Evolutionary conservation across 2,797 vertebrate species (phyloP).

Genomic region (Florisuga fusca): DNA sequence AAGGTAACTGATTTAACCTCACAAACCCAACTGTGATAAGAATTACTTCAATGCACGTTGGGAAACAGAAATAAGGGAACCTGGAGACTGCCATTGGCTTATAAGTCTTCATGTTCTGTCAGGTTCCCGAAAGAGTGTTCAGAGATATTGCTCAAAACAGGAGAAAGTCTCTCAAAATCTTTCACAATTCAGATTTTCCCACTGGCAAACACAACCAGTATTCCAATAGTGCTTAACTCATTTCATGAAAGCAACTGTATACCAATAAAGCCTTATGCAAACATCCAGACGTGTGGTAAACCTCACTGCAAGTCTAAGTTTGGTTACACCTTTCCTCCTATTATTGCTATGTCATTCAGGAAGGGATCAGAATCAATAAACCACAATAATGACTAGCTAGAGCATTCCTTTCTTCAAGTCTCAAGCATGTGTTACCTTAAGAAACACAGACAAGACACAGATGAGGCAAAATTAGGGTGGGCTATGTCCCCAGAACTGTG

Average conservation of each 20-base stretch:
- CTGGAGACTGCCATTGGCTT: not conserved
- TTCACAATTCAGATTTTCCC: not conserved
- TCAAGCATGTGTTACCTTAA: not conserved
- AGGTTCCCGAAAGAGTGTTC: not conserved
- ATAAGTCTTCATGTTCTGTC: not conserved
- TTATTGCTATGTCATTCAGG: not conserved
- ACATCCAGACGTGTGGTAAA: not conserved
- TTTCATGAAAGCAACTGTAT: not conserved
- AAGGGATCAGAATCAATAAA: not conserved
- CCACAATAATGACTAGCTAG: not conserved
- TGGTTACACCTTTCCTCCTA: not conserved
- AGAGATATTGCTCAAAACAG: not conserved
- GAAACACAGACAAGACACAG: not conserved
- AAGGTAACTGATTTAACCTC: not conserved
- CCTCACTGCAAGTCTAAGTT: not conserved
- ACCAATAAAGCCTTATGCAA: not conserved
- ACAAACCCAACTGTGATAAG: not conserved
- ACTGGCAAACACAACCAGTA: not conserved
- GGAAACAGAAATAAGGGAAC: not conserved
- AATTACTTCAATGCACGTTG: not conserved
- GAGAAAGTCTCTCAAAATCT: not conserved
- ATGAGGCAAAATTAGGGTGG: not conserved
- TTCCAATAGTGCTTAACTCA: not conserved
- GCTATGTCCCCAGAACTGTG: not conserved
- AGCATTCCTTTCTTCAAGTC: not conserved